These are phyloP conservation scores for Cossypha caffra DNA, from an alignment of 2,797 vertebrate genomes.

Conservation along the genomic window DNA sequence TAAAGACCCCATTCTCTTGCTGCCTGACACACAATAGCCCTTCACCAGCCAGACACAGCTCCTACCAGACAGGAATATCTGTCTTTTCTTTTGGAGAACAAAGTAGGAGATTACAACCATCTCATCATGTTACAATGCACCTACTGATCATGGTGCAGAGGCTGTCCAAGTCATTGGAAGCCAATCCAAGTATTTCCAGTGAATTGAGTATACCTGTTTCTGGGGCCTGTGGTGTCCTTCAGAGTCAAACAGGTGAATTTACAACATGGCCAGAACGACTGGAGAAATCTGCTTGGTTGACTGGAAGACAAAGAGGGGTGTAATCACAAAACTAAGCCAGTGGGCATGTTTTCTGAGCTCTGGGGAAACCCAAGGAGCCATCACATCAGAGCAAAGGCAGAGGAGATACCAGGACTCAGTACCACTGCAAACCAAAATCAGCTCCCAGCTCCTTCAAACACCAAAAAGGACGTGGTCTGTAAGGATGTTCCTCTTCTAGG, in stretches of 20 bases:
- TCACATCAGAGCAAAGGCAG: background rate
- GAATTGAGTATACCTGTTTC: background rate
- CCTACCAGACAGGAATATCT: background rate
- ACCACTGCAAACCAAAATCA: background rate
- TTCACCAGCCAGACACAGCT: background rate
- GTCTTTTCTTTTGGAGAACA: background rate
- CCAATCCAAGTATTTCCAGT: background rate
- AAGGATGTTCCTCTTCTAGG: background rate
- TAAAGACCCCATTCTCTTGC: fast-evolving
- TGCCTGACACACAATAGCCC: background rate
- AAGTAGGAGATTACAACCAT: background rate
- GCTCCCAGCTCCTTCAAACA: background rate
- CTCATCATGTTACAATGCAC: background rate
- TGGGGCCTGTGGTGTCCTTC: background rate
- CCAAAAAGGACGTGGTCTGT: background rate
- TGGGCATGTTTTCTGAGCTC: background rate
- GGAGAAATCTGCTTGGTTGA: background rate
- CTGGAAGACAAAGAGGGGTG: background rate
- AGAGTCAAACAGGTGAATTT: background rate
- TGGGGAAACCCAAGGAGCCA: background rate
- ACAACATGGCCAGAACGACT: background rate
- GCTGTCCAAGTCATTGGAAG: background rate
- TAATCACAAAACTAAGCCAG: background rate
- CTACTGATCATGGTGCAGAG: background rate
- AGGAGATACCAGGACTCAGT: background rate